Base-by-base conservation (phyloP, 2,888 invertebrate species). In the Catocala sponsa region DNA sequence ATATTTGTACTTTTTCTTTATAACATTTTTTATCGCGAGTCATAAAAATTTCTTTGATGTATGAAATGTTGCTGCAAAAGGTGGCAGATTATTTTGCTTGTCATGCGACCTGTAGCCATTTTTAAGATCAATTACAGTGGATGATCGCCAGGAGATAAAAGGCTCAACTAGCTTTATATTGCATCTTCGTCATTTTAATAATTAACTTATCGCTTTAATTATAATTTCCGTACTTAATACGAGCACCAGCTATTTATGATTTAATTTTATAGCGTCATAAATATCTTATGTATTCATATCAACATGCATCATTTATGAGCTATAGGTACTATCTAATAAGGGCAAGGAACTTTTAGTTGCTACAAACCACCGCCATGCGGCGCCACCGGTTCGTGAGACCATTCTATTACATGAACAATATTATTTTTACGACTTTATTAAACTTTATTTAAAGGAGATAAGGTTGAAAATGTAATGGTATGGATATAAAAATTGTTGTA, bases 301-400 rank as follows among this genome's bases (percentile, higher is more conserved):
- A 70, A 69, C 75, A 84, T 83, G 84, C 81, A 85, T 84, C 82
- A 83, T 84, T 83, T 84, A 87, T 85, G 81, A 76, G 66, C 58
- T 65, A 62, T 70, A 25, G 25, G 50, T 38, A 35, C 50, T 63
- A 65, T 76, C 72, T 66, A 75, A 65, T 74, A 80, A 76, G 80
- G 82, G 72, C 78, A 82, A 82, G 70, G 79, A 82, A 83, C 82
- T 82, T 79, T 80, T 66, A 79, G 81, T 77, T 78, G 74, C 76
- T 62, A 76, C 76, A 74, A 82, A 74, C 74, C 71, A 75, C 69
- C 83, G 79, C 85, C 73, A 78, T 48, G 77, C 80, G 81, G 84
- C 83, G 86, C 84, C 84, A 83, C 83, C 70, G 76, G 78, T 79
- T 82, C 86, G 88, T 90, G 90, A 86, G 85, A 90, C 82, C 74